A percentile compares a stretch with the other conserved stretches of the same genome.
These are phyloP conservation scores for Lemur catta DNA, from an alignment of 2,797 vertebrate genomes.

Conservation along the genomic window DNA sequence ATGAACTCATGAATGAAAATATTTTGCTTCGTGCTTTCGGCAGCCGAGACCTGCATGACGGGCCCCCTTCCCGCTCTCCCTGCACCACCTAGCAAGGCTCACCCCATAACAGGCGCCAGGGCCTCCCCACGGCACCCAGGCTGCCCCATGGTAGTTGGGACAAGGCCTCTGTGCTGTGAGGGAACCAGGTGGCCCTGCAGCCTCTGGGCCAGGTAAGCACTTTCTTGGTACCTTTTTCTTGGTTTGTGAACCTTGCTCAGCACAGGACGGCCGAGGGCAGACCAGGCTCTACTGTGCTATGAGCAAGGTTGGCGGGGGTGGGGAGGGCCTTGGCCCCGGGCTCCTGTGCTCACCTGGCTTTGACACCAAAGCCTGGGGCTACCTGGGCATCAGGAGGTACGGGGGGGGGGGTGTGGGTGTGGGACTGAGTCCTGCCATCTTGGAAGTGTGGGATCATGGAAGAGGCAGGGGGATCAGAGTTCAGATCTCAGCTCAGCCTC, in stretches of 20 bases:
- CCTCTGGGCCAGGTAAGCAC: not conserved
- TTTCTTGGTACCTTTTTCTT: not conserved
- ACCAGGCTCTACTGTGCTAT: not conserved
- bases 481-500: not conserved
- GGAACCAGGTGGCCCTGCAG: not conserved
- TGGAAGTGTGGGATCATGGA: not conserved
- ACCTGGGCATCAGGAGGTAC: not conserved
- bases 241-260: not conserved
- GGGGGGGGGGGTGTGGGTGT: not conserved
- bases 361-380: not conserved
- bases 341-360: not conserved
- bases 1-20: conserved; percentile 92
- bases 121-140: conserved; percentile 70
- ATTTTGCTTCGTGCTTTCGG: conserved; percentile 88
- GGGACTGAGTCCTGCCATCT: not conserved
- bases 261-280: not conserved
- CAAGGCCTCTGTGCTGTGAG: conserved; percentile 70
- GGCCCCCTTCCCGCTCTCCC: conserved; percentile 17
- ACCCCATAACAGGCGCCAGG: conserved; percentile 71
- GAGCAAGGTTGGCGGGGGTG: too few relatives aligned
- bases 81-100: conserved; percentile 8
- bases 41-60: conserved; percentile 70
- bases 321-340: not conserved
- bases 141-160: conserved; percentile 78
- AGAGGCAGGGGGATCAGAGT: not conserved